These are phyloP conservation scores for Gephyroberyx darwinii DNA, from an alignment of 2,797 vertebrate species.

Conservation along the genomic window DNA sequence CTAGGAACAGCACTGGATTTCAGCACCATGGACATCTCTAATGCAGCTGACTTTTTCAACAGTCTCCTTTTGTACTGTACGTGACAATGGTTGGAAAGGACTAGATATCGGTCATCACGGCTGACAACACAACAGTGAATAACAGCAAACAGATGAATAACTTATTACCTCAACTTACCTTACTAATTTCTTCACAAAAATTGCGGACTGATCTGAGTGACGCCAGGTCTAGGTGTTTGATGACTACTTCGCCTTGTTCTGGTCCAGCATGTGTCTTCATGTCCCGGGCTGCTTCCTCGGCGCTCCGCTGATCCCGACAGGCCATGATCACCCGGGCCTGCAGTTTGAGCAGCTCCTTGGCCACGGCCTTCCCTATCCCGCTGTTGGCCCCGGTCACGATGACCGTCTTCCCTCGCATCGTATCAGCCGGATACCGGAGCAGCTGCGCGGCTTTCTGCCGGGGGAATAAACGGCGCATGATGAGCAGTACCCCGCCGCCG, in stretches of 20 bases:
- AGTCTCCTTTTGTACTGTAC: neutral
- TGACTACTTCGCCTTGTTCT: constrained; percentile 82
- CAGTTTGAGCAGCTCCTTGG: constrained; percentile 86
- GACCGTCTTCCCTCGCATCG: constrained; percentile 90
- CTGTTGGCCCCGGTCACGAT: constrained; percentile 93
- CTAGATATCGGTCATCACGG: neutral
- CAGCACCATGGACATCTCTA: constrained; percentile 58
- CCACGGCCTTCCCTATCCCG: constrained; percentile 90
- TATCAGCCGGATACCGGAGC: constrained; percentile 57
- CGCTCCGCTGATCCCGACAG: constrained; percentile 86
- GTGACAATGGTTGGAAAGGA: constrained; percentile 11
- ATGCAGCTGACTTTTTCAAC: no score
- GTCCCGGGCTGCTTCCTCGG: constrained; percentile 85
- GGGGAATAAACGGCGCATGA: constrained; percentile 79
- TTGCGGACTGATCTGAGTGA: constrained; percentile 86
- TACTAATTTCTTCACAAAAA: constrained; percentile 87
- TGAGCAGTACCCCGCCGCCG: constrained; percentile 83
- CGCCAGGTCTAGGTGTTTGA: constrained; percentile 90
- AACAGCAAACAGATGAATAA: neutral
- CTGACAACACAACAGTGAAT: neutral
- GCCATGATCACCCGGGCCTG: constrained; percentile 92
- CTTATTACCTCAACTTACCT: constrained; percentile 73
- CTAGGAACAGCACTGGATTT: neutral
- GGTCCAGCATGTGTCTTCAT: constrained; percentile 78
- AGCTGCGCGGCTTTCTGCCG: constrained; percentile 50